Evolutionary conservation across 37 sponge, comb jelly and placozoan species (phyloP).

Genomic region (Halisarca cf. caerulea): DNA sequence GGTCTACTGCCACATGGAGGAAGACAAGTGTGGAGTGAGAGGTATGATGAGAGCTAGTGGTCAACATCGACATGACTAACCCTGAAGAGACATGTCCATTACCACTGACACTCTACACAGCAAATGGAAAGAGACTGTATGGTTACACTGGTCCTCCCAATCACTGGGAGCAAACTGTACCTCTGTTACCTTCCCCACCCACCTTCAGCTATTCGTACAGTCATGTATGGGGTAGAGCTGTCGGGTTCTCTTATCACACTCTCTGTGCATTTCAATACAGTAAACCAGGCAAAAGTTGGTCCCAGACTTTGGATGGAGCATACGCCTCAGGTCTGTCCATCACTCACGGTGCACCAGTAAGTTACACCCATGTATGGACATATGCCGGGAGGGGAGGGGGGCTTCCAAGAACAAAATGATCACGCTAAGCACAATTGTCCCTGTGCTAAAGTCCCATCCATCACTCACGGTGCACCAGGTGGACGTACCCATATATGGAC

Average conservation of each 20-base stretch:
- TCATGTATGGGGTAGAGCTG: conserved; percentile 17
- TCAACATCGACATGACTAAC: background rate
- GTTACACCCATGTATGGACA: background rate
- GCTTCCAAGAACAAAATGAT: too few species aligned
- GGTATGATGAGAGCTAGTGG: conserved; percentile 19
- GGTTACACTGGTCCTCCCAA: background rate
- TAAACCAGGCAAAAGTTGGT: too few species aligned
- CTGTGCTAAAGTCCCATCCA: background rate
- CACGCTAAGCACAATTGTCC: background rate
- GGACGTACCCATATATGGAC: conserved; percentile 9
- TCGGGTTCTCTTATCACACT: background rate
- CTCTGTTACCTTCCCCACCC: conserved; percentile 4
- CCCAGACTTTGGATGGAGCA: background rate
- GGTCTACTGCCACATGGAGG: conserved; percentile 15
- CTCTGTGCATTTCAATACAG: background rate
- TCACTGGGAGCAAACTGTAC: background rate
- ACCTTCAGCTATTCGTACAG: background rate
- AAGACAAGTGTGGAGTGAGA: conserved; percentile 21
- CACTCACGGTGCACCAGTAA: background rate
- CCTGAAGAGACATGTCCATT: background rate
- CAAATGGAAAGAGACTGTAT: background rate
- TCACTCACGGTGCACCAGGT: background rate
- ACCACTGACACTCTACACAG: background rate
- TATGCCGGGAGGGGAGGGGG: background rate
- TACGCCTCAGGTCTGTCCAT: background rate